These are phyloP conservation scores for Hanleya hanleyi DNA, from an alignment of 2,888 invertebrate species.

Conservation along the genomic window DNA sequence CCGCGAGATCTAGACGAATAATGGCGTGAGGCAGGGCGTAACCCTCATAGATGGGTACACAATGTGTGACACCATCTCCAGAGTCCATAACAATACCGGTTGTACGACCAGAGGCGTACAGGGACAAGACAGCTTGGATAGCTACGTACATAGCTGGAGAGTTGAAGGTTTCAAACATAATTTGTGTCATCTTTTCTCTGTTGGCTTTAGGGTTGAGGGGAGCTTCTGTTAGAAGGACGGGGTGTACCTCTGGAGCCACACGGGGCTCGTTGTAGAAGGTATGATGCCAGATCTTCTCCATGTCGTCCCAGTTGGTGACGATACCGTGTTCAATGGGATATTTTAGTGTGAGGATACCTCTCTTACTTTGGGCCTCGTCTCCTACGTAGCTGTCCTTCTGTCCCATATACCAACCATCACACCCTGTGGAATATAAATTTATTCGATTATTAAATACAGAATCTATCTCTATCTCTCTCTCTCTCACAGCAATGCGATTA, in stretches of 20 bases:
- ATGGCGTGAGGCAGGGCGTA: conserved; percentile 96
- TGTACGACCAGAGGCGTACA: conserved; percentile 96
- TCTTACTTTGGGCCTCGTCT: conserved; percentile 60
- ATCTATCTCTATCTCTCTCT: too few relatives aligned
- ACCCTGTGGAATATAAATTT: conserved; percentile 57
- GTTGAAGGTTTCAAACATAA: conserved; percentile 81
- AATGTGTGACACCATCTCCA: conserved; percentile 95
- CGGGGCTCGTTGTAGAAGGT: conserved; percentile 71
- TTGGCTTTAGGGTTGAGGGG: conserved; percentile 92
- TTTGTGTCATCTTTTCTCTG: conserved; percentile 90
- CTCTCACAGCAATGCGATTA: too few relatives aligned
- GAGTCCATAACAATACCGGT: conserved; percentile 96
- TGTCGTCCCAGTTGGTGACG: conserved; percentile 70
- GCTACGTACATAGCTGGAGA: conserved; percentile 96
- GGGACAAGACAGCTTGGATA: conserved; percentile 92
- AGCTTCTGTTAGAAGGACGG: conserved; percentile 89
- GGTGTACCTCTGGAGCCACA: conserved; percentile 83
- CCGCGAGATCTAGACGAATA: conserved; percentile 93
- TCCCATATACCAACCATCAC: conserved; percentile 97
- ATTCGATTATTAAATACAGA: too few relatives aligned
- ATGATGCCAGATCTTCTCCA: conserved; percentile 73
- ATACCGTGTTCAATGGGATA: conserved; percentile 71
- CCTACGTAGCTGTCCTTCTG: conserved; percentile 76
- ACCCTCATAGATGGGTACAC: conserved; percentile 94
- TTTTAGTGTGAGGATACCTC: conserved; percentile 71